Conservation (phyloP, 2,113 vertebrate genomes). For the Neoarius graeffei region DNA sequence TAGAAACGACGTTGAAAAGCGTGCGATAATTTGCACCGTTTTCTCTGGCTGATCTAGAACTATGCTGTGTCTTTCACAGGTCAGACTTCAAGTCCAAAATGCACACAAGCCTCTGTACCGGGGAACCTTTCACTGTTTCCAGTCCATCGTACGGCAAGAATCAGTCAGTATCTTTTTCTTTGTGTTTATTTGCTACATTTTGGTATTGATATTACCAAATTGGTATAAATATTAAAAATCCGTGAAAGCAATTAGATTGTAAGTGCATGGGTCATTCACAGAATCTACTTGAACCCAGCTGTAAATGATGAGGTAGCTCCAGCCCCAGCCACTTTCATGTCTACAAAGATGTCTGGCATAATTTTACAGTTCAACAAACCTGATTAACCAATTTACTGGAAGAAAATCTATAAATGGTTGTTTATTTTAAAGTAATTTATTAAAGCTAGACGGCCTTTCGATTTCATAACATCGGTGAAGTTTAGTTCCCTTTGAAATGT, state of each 20-base stretch:
- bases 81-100: slow-evolving; percentile 93
- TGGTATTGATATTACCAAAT: background rate
- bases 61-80: slow-evolving; percentile 68
- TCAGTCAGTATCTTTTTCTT: slow-evolving; percentile 76
- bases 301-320: background rate
- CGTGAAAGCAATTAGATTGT: background rate
- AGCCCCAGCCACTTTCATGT: background rate
- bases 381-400: background rate
- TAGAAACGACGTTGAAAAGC: no score
- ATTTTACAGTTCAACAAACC: background rate
- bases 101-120: slow-evolving; percentile 87
- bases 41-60: background rate
- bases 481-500: no score
- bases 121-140: slow-evolving; percentile 93
- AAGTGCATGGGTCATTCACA: background rate
- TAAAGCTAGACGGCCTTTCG: no score
- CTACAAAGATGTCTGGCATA: background rate
- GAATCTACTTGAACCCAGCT: background rate
- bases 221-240: background rate
- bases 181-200: background rate
- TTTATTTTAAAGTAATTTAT: background rate
- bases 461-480: no score
- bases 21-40: no score
- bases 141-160: slow-evolving; percentile 92
- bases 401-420: background rate